Base-by-base conservation (phyloP, 2,113 vertebrate species). In the Brachyhypopomus gauderio region DNA sequence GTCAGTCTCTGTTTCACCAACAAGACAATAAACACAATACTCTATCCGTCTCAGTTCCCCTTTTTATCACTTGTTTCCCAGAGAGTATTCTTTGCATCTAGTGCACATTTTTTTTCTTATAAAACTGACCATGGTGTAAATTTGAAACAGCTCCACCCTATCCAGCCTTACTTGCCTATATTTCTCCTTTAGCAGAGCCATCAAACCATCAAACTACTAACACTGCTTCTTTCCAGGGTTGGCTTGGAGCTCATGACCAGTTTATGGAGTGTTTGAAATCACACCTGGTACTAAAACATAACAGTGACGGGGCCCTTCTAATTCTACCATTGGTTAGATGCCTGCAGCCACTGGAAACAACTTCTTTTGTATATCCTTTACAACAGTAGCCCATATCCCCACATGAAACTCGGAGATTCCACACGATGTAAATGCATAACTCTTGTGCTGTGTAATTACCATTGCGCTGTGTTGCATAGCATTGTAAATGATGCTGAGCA, bases 191-290 rank as follows among this genome's bases (percentile, higher is more conserved):
- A 70, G 64, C 64, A 67, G 27, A 67, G 64, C 64, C 36, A 20
- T 34, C 36, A 17, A 34, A 38, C 41, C 41, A 41, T 41, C 41
- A 52, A 41, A n/a, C 19, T 70, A n/a, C 19, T 41, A 41, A n/a
- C 36, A 12, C 8, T 66, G 41, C 4, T 48, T 11, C 20, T 70
- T 77, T 52, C 60, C 62, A 20, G 62, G 11, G 67, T 55, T 77
- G 62, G n/a, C 41, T 66, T 52, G n/a, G 25, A 38, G 25, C 45
- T 48, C 22, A 52, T 25, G 16, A 52, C 41, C 41, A 27, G 62
- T 77, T 77, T 66, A 77, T 77, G 12, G 52, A 67, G 75, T 77
- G 75, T 45, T 34, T 77, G 75, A 67, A 66, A 55, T 77, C 75
- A 77, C 75, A 77, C 75, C 62, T 77, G 60, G 25, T 55, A 30